A percentile compares a stretch with the other conserved stretches of the same genome.
These are phyloP conservation scores for Protobothrops mucrosquamatus DNA, from an alignment of 2,113 vertebrate genomes.

Conservation along the genomic window DNA sequence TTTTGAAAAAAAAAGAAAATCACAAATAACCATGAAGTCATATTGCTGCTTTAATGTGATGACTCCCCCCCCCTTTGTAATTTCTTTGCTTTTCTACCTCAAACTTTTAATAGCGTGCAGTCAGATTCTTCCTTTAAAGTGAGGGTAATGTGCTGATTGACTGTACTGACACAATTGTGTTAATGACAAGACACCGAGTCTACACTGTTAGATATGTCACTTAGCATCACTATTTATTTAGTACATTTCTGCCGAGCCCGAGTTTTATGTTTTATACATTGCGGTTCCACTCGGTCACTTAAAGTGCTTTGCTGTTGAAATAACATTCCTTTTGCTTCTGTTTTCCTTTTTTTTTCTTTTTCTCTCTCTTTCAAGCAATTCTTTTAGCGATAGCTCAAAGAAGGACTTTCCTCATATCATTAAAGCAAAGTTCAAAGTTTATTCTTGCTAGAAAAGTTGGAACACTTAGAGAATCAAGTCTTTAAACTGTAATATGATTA, in stretches of 20 bases:
- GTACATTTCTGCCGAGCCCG: constrained; percentile 65
- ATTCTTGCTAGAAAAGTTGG: constrained; percentile 63
- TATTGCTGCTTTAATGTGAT: constrained; percentile 60
- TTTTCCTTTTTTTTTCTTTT: not conserved
- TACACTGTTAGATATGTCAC: constrained; percentile 68
- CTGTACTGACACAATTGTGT: constrained; percentile 75
- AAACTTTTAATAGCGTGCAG: constrained; percentile 65
- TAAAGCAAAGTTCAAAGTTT: constrained; percentile 67
- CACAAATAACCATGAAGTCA: constrained; percentile 58
- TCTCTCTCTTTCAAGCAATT: constrained; percentile 34
- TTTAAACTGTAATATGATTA: constrained; percentile 68
- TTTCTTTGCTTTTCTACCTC: constrained; percentile 47
- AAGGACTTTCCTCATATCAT: constrained; percentile 56
- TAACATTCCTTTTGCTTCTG: constrained; percentile 56
- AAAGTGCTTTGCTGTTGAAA: constrained; percentile 70
- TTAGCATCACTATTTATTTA: constrained; percentile 76
- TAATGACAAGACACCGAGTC: constrained; percentile 72
- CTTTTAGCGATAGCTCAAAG: constrained; percentile 67
- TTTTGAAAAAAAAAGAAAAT: constrained; percentile 30
- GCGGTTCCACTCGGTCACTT: constrained; percentile 73
- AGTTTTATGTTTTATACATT: constrained; percentile 69
- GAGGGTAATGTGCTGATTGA: constrained; percentile 76
- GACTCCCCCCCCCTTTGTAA: constrained; percentile 13
- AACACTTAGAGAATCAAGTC: constrained; percentile 64
- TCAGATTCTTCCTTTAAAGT: constrained; percentile 68